A percentile compares a stretch with the other conserved stretches of the same genome.
Evolutionary conservation across 2,113 vertebrate species (phyloP).

Genomic region (Scolopax mira): DNA sequence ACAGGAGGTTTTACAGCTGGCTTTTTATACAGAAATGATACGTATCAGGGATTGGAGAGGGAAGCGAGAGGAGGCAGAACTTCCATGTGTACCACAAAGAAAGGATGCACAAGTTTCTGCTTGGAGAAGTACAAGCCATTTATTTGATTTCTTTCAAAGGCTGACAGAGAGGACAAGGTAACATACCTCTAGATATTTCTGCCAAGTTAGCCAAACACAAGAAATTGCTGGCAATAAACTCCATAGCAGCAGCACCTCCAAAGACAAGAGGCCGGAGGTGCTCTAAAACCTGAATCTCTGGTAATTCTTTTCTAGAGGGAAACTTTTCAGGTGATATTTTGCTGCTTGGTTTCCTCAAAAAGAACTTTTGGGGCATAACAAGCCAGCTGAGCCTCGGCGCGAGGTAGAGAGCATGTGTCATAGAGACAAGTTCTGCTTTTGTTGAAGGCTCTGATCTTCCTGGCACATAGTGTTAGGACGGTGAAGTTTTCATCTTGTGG

Average conservation of each 20-base stretch:
- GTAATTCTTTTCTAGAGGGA: neutral
- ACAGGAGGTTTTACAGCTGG: conserved; percentile 30
- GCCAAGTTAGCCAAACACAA: conserved; percentile 30
- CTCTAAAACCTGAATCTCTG: conserved; percentile 2
- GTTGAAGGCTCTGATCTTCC: conserved; percentile 40
- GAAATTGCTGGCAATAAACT: conserved; percentile 44
- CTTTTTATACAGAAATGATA: conserved; percentile 53
- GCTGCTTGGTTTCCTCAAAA: neutral
- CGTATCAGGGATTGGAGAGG: conserved; percentile 47
- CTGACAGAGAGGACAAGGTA: conserved; percentile 4
- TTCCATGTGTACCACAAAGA: conserved; percentile 10
- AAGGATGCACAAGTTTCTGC: conserved; percentile 32
- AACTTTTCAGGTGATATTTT: neutral
- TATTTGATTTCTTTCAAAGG: conserved; percentile 34
- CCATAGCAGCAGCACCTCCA: conserved; percentile 6
- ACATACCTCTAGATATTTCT: neutral
- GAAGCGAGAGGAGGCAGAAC: conserved; percentile 27
- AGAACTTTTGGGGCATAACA: neutral
- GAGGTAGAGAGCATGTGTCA: conserved; percentile 45
- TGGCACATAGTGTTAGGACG: neutral
- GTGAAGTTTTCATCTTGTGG: neutral
- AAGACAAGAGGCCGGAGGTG: neutral
- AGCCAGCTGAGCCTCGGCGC: neutral
- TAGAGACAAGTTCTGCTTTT: conserved; percentile 53
- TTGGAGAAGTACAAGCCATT: conserved; percentile 44